Conservation (phyloP, 2,797 vertebrate species). For the Rhynchotus rufescens region DNA sequence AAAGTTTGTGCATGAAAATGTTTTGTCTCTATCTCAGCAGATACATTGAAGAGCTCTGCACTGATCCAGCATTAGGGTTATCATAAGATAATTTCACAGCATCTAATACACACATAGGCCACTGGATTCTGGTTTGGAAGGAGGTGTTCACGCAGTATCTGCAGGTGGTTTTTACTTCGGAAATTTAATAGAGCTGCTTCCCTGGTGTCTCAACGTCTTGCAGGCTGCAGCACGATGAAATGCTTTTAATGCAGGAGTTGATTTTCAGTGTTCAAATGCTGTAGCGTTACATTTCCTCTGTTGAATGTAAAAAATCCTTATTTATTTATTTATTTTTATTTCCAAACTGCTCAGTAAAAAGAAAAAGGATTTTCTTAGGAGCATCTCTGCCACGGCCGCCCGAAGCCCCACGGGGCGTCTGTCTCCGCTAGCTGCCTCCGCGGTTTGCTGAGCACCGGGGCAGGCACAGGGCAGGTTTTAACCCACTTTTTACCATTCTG, state of each 20-base stretch:
- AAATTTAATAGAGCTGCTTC: constrained; percentile 35
- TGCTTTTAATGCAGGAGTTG: not conserved
- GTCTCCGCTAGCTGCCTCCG: not conserved
- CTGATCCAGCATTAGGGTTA: not conserved
- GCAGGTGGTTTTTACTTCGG: not conserved
- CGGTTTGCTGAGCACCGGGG: accelerated
- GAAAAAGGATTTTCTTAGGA: not conserved
- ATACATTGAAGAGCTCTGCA: not conserved
- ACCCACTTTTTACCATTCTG: not conserved
- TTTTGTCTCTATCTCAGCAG: not conserved
- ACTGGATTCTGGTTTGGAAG: constrained; percentile 7
- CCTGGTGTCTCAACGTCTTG: not conserved
- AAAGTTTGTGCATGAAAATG: not conserved
- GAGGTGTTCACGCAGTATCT: not conserved
- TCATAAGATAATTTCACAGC: constrained; percentile 27
- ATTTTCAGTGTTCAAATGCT: not conserved
- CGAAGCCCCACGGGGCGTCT: not conserved
- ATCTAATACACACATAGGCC: constrained; percentile 45
- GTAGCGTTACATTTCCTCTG: not conserved
- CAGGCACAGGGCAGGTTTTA: not conserved
- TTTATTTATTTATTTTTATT: not conserved
- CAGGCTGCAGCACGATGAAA: not conserved
- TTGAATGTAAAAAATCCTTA: not conserved
- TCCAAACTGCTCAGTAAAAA: not conserved
- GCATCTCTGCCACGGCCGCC: not conserved